Evolutionary conservation across 1,140 invertebrate species (phyloP), one percentile per base, ranked within the genome.

Genomic region (Caenorhabditis remanei): DNA sequence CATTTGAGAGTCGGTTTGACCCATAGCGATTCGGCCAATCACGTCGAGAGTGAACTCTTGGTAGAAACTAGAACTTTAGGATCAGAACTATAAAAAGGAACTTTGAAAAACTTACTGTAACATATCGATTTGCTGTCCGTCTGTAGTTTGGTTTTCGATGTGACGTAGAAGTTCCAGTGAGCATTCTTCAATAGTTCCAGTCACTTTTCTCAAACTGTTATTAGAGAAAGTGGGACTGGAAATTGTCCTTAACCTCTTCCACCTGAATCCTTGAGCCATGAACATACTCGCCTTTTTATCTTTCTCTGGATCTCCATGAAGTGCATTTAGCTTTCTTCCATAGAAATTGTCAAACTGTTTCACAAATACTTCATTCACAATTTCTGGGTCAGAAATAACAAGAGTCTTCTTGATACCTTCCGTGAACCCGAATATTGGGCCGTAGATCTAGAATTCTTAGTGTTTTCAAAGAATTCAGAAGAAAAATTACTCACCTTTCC

Each of bases 11-110:
- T 61, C 85, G 11, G 82, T 86, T 63, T 88, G 85, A 32, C 87
- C 87, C 50, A 88, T 55, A 4, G 87, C 87, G 9, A 88, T 67
- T 16, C 87, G 71, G 14, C 87, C 58, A 58, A 87, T 87, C 5
- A 83, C 58, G 79, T 88, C 87, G 19, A 88, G 55, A 6, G 85
- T 88, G 83, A 79, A 75, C 65, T 88, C 85, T 86, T 88, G 87
- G 56, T 79, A 88, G 55, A 89, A 84, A 32, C 61, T 63, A 4
- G 14, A 63, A 63, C 11, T 53, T 8, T 3, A 32, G 11, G 16
- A 11, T 53, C 0, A 16, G 21, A 40, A 58, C 5, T 53, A 3
- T 53, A 2, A 14, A 14, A 14, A 14, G 3, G 11, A 14, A 53
- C 0, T 11, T 16, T 8, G 32, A 11, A 63, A 9, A 7, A 2